phyloP scores from a whole-genome alignment of 2,113 vertebrate genomes.

The Lontra canadensis region DNA sequence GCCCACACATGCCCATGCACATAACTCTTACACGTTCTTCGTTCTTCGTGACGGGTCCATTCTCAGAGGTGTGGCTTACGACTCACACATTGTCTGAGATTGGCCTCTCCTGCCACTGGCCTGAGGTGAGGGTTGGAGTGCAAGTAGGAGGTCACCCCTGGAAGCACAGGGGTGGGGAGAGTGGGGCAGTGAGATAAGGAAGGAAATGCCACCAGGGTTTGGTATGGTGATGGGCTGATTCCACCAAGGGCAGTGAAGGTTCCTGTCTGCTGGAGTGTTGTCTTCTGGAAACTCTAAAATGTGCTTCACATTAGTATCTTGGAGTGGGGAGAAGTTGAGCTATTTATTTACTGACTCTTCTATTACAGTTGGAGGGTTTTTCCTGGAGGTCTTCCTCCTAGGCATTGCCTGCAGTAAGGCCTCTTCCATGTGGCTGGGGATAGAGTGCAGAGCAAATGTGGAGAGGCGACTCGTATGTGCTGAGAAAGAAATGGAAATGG shows the following conservation, averaged over 20 bases:
- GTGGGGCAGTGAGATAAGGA: not conserved
- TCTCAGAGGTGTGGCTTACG: not conserved
- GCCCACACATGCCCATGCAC: accelerated
- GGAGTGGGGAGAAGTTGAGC: not conserved
- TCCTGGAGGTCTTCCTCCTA: not conserved
- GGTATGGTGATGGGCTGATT: not conserved
- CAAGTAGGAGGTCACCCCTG: not conserved
- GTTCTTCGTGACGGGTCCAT: not conserved
- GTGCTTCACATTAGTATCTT: not conserved
- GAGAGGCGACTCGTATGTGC: not conserved
- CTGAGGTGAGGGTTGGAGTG: not conserved
- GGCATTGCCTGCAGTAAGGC: not conserved
- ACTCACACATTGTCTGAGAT: not conserved
- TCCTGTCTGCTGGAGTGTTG: not conserved
- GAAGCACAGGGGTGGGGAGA: not conserved
- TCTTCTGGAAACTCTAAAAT: not conserved
- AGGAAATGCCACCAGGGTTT: not conserved
- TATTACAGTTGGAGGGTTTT: not conserved
- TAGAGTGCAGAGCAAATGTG: not conserved
- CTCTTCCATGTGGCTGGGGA: not conserved
- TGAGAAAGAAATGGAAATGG: not conserved
- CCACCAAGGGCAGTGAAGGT: accelerated
- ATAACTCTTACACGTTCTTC: too few relatives aligned
- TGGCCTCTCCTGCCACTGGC: not conserved
- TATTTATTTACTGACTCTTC: not conserved